Evolutionary conservation across 2,113 vertebrate species (phyloP).

Genomic region (Rattus rattus): DNA sequence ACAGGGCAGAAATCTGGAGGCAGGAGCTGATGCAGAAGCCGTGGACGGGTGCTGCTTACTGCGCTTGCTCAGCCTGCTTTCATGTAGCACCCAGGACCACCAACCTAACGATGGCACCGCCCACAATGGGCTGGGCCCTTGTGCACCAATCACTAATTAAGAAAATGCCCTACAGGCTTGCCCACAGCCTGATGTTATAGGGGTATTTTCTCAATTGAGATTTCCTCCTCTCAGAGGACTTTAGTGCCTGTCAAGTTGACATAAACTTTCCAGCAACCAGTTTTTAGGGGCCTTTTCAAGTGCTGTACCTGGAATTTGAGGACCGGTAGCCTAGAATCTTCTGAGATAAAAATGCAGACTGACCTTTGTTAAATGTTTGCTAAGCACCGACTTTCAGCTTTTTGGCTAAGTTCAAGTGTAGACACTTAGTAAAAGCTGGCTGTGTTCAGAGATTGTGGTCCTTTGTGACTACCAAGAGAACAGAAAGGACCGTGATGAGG

Average conservation of each 20-base stretch:
- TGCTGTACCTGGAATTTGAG: neutral
- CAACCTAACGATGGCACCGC: neutral
- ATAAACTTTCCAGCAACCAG: neutral
- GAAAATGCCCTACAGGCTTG: neutral
- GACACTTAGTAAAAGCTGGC: constrained; percentile 4
- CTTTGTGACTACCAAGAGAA: neutral
- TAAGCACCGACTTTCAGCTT: neutral
- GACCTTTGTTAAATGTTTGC: neutral
- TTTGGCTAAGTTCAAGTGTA: neutral
- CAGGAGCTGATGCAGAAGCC: neutral
- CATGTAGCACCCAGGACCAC: neutral
- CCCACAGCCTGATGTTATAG: neutral
- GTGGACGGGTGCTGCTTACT: neutral
- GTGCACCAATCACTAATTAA: neutral
- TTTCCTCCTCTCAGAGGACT: neutral
- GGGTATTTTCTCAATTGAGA: neutral
- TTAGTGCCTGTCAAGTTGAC: neutral
- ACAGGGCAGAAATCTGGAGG: neutral
- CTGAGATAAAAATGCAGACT: neutral
- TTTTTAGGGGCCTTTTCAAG: neutral
- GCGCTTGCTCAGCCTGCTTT: neutral
- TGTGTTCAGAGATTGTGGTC: neutral
- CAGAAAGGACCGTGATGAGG: neutral
- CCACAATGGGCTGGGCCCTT: neutral
- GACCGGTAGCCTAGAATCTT: neutral